Percentiles rank a stretch among this genome's conserved stretches.
phyloP scores from a whole-genome alignment of 2,888 invertebrate species.

The Heteromurus nitidus region DNA sequence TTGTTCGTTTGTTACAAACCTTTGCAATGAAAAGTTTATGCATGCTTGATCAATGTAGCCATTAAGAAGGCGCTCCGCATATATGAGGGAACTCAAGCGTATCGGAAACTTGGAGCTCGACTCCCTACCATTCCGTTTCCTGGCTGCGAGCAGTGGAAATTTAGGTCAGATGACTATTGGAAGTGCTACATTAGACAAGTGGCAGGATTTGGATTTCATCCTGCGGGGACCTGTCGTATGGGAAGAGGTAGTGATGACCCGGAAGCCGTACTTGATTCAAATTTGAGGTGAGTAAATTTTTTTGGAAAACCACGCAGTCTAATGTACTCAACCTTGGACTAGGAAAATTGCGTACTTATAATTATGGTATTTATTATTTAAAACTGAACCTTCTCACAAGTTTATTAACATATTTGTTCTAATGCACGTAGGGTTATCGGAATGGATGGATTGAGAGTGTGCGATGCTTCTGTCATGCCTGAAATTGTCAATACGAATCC shows the following conservation, averaged over 20 bases:
- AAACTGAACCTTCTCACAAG: neutral
- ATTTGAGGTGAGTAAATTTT: neutral
- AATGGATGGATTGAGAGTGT: slow-evolving; percentile 14
- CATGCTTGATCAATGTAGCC: neutral
- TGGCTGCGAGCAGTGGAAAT: neutral
- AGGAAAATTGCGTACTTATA: neutral
- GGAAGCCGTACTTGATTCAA: neutral
- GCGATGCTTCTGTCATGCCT: slow-evolving; percentile 27
- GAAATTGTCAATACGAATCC: slow-evolving; percentile 19
- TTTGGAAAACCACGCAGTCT: too few species aligned
- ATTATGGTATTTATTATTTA: neutral
- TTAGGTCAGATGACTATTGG: slow-evolving; percentile 35
- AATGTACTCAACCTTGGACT: too few species aligned
- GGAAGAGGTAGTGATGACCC: neutral
- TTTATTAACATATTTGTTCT: neutral
- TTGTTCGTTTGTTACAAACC: too few species aligned
- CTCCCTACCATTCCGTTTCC: neutral
- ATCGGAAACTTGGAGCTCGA: slow-evolving; percentile 8
- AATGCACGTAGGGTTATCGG: slow-evolving; percentile 35
- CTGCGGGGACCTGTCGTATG: slow-evolving; percentile 1
- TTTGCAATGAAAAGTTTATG: neutral
- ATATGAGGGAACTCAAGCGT: slow-evolving; percentile 32
- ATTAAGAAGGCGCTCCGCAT: slow-evolving; percentile 13
- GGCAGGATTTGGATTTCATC: slow-evolving; percentile 21
- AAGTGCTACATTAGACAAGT: slow-evolving; percentile 25